Base-by-base conservation (phyloP, 2,888 invertebrate species). In the Stenodera caucasica region DNA sequence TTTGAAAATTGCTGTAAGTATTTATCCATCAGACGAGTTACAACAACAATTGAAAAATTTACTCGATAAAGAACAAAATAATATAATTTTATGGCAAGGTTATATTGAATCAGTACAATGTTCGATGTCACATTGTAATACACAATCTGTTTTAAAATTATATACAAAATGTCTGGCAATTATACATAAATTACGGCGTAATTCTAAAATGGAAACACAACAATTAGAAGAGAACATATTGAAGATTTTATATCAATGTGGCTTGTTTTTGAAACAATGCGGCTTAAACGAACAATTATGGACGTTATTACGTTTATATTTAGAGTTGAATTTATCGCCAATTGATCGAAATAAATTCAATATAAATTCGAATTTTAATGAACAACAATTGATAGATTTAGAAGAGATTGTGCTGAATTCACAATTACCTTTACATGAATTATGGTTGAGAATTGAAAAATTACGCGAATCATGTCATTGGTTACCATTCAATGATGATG, bases 201-300 rank as follows among this genome's bases (percentile, higher is more conserved):
- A 67, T 53, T 74, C 78, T 0, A 69, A 73, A 50, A 61, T 78
- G 33, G 78, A 81, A 62, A 78, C 75, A 65, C 67, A 72, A 29
- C 51, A 74, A 58, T 66, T 79, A 12, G 81, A 81, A 65, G 79
- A 80, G 60, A 78, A 73, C 58, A 81, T 81, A 64, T 68, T 81
- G 52, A 73, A 76, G 35, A 80, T 85, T 77, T 70, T 85, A 53
- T 82, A 84, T 65, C 84, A 81, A 75, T 85, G 82, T 73, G 85
- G 80, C 65, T 72, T 85, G 3, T 89, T 89, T 73, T 75, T 90
- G 18, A 84, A 88, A 55, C 91, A 91, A 72, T 86, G 88, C 7
- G 91, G 91, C 0, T 82, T 90, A 60, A 88, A 87, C 83, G 92
- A 92, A 80, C 87, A 86, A 72, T 85, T 92, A 72, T 89, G 90